Base-by-base conservation (phyloP, 1,140 invertebrate genomes). In the Drosophila bocki region DNA sequence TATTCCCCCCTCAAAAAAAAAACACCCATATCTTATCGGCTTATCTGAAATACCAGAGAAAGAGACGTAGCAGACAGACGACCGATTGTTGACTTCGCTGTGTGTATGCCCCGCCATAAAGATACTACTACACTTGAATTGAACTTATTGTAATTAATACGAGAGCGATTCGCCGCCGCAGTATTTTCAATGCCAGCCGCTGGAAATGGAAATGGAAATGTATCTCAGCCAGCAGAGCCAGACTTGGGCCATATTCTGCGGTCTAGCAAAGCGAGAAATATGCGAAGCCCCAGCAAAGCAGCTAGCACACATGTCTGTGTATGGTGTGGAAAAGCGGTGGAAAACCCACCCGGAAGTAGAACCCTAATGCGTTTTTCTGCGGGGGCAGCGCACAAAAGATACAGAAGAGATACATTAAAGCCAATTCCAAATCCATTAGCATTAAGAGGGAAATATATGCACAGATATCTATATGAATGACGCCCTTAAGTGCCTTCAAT, bases 141-240 rank as follows among this genome's bases (percentile, higher is more conserved):
- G 82, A 78, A 70, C 61, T 67, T 69, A 78, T 78, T 85, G 82
- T 85, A 81, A 85, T 85, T 86, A 86, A 85, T 85, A 85, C 67
- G 77, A 60, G 50, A 50, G 37, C 57, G 8, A 72, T 57, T 71
- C 45, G 62, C 33, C 42, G 44, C 33, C 39, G 41, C 29, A 48
- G 63, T 51, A 26, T 58, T 56, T 64, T 64, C 62, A 82, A 62
- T 80, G 81, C 50, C 71, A 70, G 26, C 57, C 57, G 47, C 60
- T 78, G 60, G 75, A 82, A 82, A 48, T 48, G 45, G 22, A 48
- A 54, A 37, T 54, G 35, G 48, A 51, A 51, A 33, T 51, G n/a
- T 54, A 54, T 54, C 76, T 69, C 57, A 57, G 60, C 42, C 45
- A 13, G 67, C 56, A 82, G 80, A 78, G 65, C 54, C 13, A 61